Evolutionary conservation across 2,113 vertebrate genomes (phyloP), one percentile per base, ranked within the genome.

Genomic region (Shinisaurus crocodilurus): DNA sequence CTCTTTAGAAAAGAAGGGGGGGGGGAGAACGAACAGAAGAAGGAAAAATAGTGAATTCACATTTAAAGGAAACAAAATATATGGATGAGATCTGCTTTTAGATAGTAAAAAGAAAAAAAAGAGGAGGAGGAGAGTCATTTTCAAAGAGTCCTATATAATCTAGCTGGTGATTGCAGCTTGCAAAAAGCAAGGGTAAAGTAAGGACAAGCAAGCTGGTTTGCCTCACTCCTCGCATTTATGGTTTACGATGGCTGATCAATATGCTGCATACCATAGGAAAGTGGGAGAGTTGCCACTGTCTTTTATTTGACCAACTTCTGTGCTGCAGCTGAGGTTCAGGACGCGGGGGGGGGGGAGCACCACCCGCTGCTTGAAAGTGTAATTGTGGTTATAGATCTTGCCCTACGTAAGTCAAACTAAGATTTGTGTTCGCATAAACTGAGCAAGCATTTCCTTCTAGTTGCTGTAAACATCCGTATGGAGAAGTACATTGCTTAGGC

Each of bases 151-250:
- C 8, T 82, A 16, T 40, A 77, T 70, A 82, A 89, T 82, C 80
- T 79, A 79, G 75, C 57, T 79, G 72, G 72, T 89, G 88, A 85
- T 77, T 82, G 90, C 77, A 87, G 69, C 86, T 45, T 65, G 43
- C 43, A 40, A 87, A 82, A 86, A 75, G 57, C 70, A 83, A 84
- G 80, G 90, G 45, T 76, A 83, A 91, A 84, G 12, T 88, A 70
- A 79, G 90, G 74, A 57, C 74, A 48, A 20, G 81, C 45, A 27
- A 34, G 16, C 48, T 57, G 70, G 6, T 69, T 84, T 77, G 60
- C 60, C 48, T 76, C 6, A 1, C 63, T 83, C n/a, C 34, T 87
- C 57, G n/a, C 57, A 9, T 0, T 67, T 67, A 15, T 15, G 3
- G 29, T 65, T 82, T 75, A 81, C 25, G 60, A 32, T 63, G 69